Evolutionary conservation across 2,888 invertebrate species (phyloP).

Genomic region (Tetragonisca angustula): DNA sequence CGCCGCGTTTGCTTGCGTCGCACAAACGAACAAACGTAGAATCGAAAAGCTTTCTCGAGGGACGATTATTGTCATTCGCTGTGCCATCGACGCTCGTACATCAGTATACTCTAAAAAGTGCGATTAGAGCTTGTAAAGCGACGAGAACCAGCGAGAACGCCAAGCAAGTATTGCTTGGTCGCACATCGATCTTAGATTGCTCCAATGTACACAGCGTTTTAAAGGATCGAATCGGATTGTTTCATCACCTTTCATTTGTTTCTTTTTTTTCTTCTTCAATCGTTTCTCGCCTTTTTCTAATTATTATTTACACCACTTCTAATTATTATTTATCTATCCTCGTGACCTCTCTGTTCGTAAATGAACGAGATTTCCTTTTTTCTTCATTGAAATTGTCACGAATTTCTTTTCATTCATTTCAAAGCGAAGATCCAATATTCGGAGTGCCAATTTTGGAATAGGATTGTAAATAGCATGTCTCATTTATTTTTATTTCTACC

Average conservation of each 20-base stretch:
- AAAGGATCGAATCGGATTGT: background rate
- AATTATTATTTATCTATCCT: background rate
- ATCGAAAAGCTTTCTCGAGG: constrained; percentile 29
- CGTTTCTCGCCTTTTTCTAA: background rate
- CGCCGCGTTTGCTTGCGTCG: constrained; percentile 53
- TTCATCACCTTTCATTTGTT: background rate
- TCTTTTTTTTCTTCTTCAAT: background rate
- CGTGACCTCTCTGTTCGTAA: background rate
- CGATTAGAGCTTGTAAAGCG: constrained; percentile 19
- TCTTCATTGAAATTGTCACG: background rate
- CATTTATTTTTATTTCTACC: background rate
- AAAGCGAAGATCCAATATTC: background rate
- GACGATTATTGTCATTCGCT: background rate
- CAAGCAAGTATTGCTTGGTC: constrained; percentile 7
- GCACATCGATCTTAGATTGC: constrained; percentile 19
- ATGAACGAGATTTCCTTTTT: background rate
- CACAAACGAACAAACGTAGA: constrained; percentile 45
- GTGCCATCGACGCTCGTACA: background rate
- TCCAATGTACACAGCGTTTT: background rate
- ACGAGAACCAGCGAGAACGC: background rate
- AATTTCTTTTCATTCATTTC: no score
- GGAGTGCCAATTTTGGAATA: background rate
- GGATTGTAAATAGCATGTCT: background rate
- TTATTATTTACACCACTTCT: background rate
- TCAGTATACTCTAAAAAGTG: constrained; percentile 14